Base-by-base conservation (phyloP, 2,888 invertebrate species). In the Hirtodrosophila trivittata region DNA sequence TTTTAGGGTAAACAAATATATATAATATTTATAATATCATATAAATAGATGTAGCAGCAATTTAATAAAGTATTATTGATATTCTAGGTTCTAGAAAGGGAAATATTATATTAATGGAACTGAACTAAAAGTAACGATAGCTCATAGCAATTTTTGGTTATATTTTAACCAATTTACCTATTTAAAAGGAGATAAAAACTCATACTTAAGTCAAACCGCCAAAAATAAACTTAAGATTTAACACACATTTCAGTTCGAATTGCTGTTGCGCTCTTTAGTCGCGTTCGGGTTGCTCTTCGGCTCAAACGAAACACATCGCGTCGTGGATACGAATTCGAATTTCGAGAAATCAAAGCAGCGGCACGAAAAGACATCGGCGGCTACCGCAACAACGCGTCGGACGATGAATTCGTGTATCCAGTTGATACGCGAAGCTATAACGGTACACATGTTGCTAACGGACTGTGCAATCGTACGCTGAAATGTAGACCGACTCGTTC, bases 381-480 rank as follows among this genome's bases (percentile, higher is more conserved):
- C 56, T 45, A 50, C 35, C 63, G 64, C 66, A 63, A 37, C 63
- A 62, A 64, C 50, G 52, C 63, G 37, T 45, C 35, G 66, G 58
- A 39, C 68, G 64, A 54, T 56, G 64, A 60, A 43, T 39, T 73
- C 66, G 72, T 52, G 66, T 64, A 72, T 68, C 67, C 77, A 71
- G 77, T 88, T 82, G 80, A 87, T 83, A 83, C 86, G 85, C 87
- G 87, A 85, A 84, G 71, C 86, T 77, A 86, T 82, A 82, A 86
- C 87, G 74, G 85, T 87, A 75, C 87, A 87, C 85, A 88, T 80
- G 89, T 73, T 75, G 76, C 77, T 74, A 68, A 69, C 87, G 87
- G 85, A 88, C 77, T 51, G 72, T 71, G 71, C 71, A 72, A 75
- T 67, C 70, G 73, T 37, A 54, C 62, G 63, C 26, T 65, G 47